Percentiles rank a stretch among this genome's conserved stretches.
phyloP scores from a whole-genome alignment of 2,797 vertebrate species.

The Gila robusta region DNA sequence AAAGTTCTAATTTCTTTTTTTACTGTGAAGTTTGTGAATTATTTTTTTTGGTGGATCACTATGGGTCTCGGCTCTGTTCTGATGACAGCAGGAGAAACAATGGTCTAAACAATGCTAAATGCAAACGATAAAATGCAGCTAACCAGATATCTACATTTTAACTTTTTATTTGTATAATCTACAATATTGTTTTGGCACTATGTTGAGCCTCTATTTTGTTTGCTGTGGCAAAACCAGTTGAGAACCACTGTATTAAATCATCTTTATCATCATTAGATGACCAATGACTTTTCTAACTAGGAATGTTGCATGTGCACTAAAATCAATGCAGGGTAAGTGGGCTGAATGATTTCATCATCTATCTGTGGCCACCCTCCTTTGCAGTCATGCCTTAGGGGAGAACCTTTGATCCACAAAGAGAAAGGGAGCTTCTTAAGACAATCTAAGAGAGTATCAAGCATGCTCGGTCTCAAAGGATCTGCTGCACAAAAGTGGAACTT shows the following conservation, averaged over 20 bases:
- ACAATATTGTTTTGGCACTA: neutral
- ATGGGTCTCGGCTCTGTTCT: neutral
- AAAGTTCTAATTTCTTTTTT: neutral
- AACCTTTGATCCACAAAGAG: conserved; percentile 36
- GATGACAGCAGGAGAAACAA: neutral
- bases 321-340: conserved; percentile 15
- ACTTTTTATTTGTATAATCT: neutral
- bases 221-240: neutral
- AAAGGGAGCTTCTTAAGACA: conserved; percentile 7
- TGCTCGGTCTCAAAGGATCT: neutral
- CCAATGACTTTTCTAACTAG: neutral
- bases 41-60: neutral
- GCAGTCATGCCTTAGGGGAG: neutral
- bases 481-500: conserved; percentile 21
- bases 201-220: neutral
- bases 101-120: neutral
- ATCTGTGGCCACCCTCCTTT: neutral
- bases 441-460: conserved; percentile 21
- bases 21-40: neutral
- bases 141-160: neutral
- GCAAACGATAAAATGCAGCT: neutral
- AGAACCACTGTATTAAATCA: neutral
- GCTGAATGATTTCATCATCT: conserved; percentile 27
- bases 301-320: neutral
- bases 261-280: conserved; percentile 5